Conservation (phyloP, 92 coral and sea anemone genomes). For the Zoanthus solanderi region DNA sequence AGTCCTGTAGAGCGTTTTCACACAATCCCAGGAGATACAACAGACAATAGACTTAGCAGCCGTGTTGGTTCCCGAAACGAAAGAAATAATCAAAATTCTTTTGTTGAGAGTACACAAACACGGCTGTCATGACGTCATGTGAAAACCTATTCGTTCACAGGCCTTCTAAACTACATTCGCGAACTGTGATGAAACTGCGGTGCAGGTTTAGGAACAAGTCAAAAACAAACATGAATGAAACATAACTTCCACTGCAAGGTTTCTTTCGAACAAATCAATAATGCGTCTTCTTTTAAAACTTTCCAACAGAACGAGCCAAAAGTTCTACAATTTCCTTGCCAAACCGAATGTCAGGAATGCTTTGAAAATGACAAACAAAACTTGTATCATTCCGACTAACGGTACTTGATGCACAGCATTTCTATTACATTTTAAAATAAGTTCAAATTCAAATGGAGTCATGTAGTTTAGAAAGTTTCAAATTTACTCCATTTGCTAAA, state of each 20-base stretch:
- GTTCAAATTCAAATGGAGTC: not conserved
- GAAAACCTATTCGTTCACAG: not conserved
- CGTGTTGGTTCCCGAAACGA: too few relatives aligned
- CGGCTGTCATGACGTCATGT: not conserved
- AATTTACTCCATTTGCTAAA: conserved; percentile 52
- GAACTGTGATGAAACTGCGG: not conserved
- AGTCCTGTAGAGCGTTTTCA: not conserved
- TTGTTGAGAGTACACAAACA: not conserved
- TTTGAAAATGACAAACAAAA: not conserved
- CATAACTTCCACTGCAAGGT: not conserved
- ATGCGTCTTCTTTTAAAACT: too few relatives aligned
- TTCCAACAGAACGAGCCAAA: too few relatives aligned
- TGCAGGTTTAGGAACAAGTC: not conserved
- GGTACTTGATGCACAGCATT: not conserved
- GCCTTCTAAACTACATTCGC: not conserved
- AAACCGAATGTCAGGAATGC: too few relatives aligned
- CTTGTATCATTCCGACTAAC: not conserved
- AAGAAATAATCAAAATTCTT: too few relatives aligned
- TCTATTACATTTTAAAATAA: not conserved
- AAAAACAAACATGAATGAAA: not conserved
- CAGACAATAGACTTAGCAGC: too few relatives aligned
- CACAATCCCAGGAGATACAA: too few relatives aligned
- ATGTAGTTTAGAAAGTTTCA: not conserved
- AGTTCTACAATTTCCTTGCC: too few relatives aligned
- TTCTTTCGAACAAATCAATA: not conserved